phyloP scores from a whole-genome alignment of 2,888 invertebrate species.

The Tipula lateralis region DNA sequence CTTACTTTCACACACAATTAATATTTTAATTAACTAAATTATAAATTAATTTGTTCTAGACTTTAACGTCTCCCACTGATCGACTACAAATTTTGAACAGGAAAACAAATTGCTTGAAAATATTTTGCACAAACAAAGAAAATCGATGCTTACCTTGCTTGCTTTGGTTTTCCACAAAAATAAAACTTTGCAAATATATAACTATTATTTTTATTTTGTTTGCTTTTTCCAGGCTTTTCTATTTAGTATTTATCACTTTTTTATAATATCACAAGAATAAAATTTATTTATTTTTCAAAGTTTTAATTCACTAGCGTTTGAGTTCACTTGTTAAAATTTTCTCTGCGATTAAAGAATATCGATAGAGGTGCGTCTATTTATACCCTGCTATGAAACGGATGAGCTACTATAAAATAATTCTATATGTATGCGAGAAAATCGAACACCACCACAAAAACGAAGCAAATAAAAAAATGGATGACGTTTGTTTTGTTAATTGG shows the following conservation, averaged over 20 bases:
- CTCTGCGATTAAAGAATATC: neutral
- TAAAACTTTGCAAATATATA: slow-evolving; percentile 20
- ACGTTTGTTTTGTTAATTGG: neutral
- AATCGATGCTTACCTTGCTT: neutral
- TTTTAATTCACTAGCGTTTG: neutral
- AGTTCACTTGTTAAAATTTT: neutral
- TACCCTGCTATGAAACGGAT: neutral
- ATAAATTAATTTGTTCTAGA: neutral
- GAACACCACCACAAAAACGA: neutral
- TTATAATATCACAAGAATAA: neutral
- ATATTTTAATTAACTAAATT: neutral
- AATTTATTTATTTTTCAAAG: slow-evolving; percentile 1
- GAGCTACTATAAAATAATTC: neutral
- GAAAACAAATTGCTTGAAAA: neutral
- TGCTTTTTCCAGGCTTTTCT: neutral
- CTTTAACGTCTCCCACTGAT: neutral
- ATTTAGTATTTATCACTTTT: neutral
- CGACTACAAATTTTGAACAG: neutral
- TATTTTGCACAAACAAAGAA: neutral
- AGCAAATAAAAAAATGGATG: neutral
- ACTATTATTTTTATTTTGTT: neutral
- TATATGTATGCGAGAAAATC: neutral
- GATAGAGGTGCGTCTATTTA: neutral
- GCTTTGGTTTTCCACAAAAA: neutral
- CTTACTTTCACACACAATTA: neutral